Percentiles rank a stretch among this genome's conserved stretches.
Evolutionary conservation across 2,113 vertebrate species (phyloP).

Genomic region (Rhinopomastus cyanomelas): DNA sequence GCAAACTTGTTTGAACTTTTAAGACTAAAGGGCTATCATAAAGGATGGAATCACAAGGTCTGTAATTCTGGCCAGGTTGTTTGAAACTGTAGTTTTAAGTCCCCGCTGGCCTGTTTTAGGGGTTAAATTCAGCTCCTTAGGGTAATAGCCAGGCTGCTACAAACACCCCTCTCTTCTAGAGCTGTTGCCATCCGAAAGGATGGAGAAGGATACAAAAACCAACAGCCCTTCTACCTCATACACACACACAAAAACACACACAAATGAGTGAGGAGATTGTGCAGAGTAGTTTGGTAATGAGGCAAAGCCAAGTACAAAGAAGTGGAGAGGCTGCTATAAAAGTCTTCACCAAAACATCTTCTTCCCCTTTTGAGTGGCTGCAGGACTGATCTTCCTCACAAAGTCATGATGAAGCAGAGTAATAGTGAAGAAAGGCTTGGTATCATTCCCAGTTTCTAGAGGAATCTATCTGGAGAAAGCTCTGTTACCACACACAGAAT

Average conservation of each 20-base stretch:
- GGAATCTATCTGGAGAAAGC: neutral
- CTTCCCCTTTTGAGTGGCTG: neutral
- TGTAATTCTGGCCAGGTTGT: neutral
- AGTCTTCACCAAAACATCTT: neutral
- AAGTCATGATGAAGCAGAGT: neutral
- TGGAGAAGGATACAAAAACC: neutral
- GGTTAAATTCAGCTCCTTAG: neutral
- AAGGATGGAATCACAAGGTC: neutral
- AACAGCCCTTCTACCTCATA: neutral
- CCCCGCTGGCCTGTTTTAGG: neutral
- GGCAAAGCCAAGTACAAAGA: neutral
- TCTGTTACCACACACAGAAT: neutral
- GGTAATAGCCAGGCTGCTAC: neutral
- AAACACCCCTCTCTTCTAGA: neutral
- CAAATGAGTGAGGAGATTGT: neutral
- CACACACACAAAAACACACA: rapidly evolving
- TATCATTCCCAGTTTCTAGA: neutral
- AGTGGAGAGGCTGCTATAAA: neutral
- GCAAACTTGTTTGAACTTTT: neutral
- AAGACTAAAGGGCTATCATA: neutral
- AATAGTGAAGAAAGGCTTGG: neutral
- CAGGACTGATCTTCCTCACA: neutral
- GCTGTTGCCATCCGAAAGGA: neutral
- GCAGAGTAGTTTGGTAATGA: neutral
- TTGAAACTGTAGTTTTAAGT: neutral